phyloP scores from a whole-genome alignment of 1,140 invertebrate species.

The Goniozus legneri region DNA sequence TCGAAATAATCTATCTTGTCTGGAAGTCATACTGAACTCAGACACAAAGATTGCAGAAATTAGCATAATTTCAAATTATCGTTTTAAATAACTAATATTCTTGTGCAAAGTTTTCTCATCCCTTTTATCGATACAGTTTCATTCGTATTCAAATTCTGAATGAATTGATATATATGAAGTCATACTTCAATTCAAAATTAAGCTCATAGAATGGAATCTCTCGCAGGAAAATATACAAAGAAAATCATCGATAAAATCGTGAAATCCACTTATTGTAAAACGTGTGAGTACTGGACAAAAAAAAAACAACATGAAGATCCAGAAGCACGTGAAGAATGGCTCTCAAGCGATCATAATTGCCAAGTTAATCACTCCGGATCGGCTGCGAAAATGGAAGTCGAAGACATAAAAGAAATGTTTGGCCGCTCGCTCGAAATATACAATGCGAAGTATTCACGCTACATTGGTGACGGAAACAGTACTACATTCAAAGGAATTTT shows the following conservation, averaged over 20 bases:
- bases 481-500: slow-evolving; percentile 9
- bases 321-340: slow-evolving; percentile 14
- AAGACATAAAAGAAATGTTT: slow-evolving; percentile 19
- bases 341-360: slow-evolving; percentile 11
- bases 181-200: no score
- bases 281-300: slow-evolving; percentile 8
- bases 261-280: slow-evolving; percentile 14
- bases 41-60: no score
- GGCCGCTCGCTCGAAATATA: slow-evolving; percentile 15
- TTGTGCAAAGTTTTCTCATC: no score
- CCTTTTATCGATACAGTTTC: no score
- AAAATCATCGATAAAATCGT: slow-evolving; percentile 7
- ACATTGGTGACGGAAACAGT: slow-evolving; percentile 26
- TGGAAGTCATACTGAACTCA: no score
- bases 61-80: no score
- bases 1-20: no score
- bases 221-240: slow-evolving; percentile 6
- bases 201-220: no score
- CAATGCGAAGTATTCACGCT: slow-evolving; percentile 17
- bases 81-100: no score
- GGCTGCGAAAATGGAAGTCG: slow-evolving; percentile 24
- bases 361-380: slow-evolving; percentile 20
- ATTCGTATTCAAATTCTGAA: no score
- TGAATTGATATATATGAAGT: no score
- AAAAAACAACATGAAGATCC: slow-evolving; percentile 10